Evolutionary conservation across 2,797 vertebrate species (phyloP).

Genomic region (Tangara arthus): DNA sequence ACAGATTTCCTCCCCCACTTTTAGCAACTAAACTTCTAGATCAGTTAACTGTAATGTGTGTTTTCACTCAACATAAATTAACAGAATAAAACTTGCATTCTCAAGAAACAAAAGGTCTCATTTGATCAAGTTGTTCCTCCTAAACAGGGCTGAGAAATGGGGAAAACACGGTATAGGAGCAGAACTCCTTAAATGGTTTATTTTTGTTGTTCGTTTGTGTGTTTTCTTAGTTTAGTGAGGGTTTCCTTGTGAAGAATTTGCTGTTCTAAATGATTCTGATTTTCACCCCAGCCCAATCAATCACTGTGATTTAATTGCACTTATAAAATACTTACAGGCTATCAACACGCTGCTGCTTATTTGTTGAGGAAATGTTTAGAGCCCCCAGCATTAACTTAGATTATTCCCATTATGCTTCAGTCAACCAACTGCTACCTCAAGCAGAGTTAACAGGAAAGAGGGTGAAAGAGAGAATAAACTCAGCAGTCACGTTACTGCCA

Average conservation of each 20-base stretch:
- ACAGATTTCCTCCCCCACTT: background rate
- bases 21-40: background rate
- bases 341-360: conserved; percentile 50
- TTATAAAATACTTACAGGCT: conserved; percentile 62
- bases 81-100: background rate
- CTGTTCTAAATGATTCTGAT: conserved; percentile 36
- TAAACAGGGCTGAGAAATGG: background rate
- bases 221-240: conserved; percentile 49
- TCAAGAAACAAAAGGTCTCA: background rate
- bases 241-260: background rate
- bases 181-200: conserved; percentile 8
- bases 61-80: background rate
- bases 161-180: background rate
- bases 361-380: conserved; percentile 47
- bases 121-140: background rate
- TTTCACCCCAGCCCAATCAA: conserved; percentile 44
- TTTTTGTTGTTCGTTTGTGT: background rate
- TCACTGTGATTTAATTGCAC: conserved; percentile 62
- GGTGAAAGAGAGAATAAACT: background rate
- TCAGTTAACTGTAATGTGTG: background rate
- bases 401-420: conserved; percentile 19
- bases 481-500: background rate
- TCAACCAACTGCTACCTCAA: conserved; percentile 8
- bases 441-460: conserved; percentile 14
- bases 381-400: conserved; percentile 41